Evolutionary conservation across 2,888 invertebrate genomes (phyloP), one percentile per base, ranked within the genome.

Genomic region (Tachina lurida): DNA sequence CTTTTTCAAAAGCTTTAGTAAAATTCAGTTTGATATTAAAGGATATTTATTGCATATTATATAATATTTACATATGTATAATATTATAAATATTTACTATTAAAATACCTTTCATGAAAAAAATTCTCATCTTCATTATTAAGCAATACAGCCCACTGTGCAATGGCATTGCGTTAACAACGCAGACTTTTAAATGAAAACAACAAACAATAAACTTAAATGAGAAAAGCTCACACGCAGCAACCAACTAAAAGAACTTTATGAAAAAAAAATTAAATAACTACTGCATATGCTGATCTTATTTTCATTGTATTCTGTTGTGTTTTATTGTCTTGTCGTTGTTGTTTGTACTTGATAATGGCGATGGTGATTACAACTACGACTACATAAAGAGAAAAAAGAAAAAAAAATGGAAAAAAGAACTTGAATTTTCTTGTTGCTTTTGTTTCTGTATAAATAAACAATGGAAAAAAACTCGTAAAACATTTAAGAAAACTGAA

Each of bases 251-350:
- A 5, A 54, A 63, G 10, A 77, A 31, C 10, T 31, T 31, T 15
- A n/a, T 7, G 5, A 15, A 8, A 15, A 49, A 49, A 39, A 47
- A 0, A 68, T n/a, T n/a, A 70, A 60, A 8, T 67, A 74, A 71
- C 68, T 78, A 70, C 75, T 75, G 41, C 45, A 56, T 63, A 62
- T 45, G 39, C 15, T 68, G 65, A 54, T 75, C 17, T 63, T 70
- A 17, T 79, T 74, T 39, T 56, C 75, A 41, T 39, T 74, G 47
- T 41, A 12, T 17, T 41, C 1, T 12, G 45, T 19, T 68, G 56
- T 15, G 15, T 13, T 49, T 12, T 49, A 15, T 3, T 74, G 13
- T 17, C 77, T 22, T 68, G 39, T 15, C 65, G 13, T 58, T 17
- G 49, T 54, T 74, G 54, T 47, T 75, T 60, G 60, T 62, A 39